These are phyloP conservation scores for Pecten maximus DNA, from an alignment of 2,888 invertebrate species.

Conservation along the genomic window DNA sequence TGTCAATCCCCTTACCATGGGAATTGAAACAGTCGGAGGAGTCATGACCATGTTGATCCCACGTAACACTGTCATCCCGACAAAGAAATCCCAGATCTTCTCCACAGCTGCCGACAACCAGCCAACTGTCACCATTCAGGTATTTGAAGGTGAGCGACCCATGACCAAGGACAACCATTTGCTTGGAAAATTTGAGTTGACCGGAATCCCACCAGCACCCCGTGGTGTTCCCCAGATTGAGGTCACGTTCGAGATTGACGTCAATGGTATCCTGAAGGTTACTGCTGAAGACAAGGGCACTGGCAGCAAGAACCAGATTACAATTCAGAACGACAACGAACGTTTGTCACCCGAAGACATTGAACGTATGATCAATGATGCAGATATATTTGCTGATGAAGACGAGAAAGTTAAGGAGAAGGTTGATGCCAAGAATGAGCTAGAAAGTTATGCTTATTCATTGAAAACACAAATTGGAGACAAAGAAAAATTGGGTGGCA, in stretches of 20 bases:
- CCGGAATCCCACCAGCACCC: constrained; percentile 93
- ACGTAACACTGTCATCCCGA: constrained; percentile 98
- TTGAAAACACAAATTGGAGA: constrained; percentile 96
- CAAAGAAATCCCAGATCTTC: constrained; percentile 99
- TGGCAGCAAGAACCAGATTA: constrained; percentile 98
- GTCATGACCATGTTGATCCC: constrained; percentile 99
- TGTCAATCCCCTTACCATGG: constrained; percentile 99
- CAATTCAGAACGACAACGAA: constrained; percentile 99
- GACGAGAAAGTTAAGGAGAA: constrained; percentile 93
- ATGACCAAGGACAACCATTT: constrained; percentile 99
- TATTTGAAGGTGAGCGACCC: constrained; percentile 97
- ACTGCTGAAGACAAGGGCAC: constrained; percentile 99
- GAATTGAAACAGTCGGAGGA: constrained; percentile 99
- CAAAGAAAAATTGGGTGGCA: constrained; percentile 98
- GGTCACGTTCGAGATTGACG: constrained; percentile 85
- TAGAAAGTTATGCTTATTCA: constrained; percentile 96
- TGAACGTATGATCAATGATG: constrained; percentile 99
- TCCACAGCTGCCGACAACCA: constrained; percentile 99
- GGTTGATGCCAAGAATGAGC: constrained; percentile 97
- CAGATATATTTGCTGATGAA: constrained; percentile 99
- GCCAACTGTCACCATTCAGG: constrained; percentile 98
- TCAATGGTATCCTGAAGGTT: constrained; percentile 84
- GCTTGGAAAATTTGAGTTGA: constrained; percentile 98
- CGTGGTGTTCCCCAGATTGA: constrained; percentile 84
- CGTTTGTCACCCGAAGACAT: constrained; percentile 98